Evolutionary conservation across 2,888 invertebrate genomes (phyloP).

Genomic region (Amblyjoppa fuscipennis): DNA sequence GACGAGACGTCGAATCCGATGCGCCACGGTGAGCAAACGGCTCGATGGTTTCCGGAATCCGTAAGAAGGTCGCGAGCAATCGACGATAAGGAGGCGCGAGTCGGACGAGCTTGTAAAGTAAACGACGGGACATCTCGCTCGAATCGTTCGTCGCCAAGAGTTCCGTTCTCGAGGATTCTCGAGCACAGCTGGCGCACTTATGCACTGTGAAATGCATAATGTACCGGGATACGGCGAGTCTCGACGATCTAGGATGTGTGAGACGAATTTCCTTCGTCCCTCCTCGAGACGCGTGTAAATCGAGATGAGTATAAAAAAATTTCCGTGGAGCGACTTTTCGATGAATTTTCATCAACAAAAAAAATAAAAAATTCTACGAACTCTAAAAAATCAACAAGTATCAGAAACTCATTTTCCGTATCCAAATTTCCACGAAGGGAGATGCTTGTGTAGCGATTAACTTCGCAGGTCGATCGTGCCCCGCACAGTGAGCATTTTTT

Average conservation of each 20-base stretch:
- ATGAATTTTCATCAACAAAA: background rate
- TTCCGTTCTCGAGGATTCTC: constrained; percentile 62
- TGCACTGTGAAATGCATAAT: constrained; percentile 84
- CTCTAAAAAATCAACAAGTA: constrained; percentile 2
- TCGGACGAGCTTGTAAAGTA: constrained; percentile 69
- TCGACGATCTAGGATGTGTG: constrained; percentile 73
- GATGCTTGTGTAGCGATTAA: constrained; percentile 35
- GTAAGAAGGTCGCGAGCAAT: constrained; percentile 64
- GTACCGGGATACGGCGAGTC: constrained; percentile 62
- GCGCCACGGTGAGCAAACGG: constrained; percentile 22
- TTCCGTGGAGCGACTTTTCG: background rate
- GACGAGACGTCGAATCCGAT: constrained; percentile 39
- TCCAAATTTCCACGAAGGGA: background rate
- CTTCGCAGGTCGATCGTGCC: constrained; percentile 36
- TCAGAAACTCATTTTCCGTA: background rate
- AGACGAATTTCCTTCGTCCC: constrained; percentile 69
- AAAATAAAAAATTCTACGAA: background rate
- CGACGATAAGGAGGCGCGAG: constrained; percentile 39
- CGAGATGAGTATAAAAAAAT: background rate
- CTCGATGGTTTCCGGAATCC: constrained; percentile 53
- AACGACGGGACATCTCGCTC: constrained; percentile 77
- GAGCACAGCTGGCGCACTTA: constrained; percentile 80
- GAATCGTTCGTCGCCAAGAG: constrained; percentile 71
- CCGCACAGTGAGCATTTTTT: constrained; percentile 45
- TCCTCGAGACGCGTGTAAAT: constrained; percentile 59